A percentile compares a stretch with the other conserved stretches of the same genome.
Evolutionary conservation across 2,113 vertebrate species (phyloP).

Genomic region (Pseudorhombus dupliciocellatus): DNA sequence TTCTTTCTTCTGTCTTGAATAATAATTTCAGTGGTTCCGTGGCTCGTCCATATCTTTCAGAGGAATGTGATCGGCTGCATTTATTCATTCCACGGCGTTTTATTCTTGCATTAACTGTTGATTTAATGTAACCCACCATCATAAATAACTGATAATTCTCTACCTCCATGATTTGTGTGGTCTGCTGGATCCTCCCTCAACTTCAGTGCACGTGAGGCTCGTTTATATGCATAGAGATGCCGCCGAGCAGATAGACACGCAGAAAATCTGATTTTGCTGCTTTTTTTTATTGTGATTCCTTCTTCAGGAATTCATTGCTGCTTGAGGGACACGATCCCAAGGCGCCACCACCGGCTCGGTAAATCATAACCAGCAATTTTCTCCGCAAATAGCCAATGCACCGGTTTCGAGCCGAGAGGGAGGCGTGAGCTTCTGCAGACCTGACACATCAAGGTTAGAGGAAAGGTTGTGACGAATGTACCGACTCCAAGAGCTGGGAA

Average conservation of each 20-base stretch:
- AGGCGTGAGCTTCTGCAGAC: conserved; percentile 25
- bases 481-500: neutral
- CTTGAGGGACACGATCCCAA: conserved; percentile 22
- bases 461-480: conserved; percentile 22
- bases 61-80: neutral
- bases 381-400: conserved; percentile 48
- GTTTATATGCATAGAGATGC: conserved; percentile 58
- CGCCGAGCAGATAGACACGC: conserved; percentile 8
- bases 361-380: conserved; percentile 64
- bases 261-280: conserved; percentile 49
- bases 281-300: conserved; percentile 54
- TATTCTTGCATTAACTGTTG: conserved; percentile 10
- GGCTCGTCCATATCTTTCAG: conserved; percentile 11
- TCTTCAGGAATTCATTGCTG: conserved; percentile 39
- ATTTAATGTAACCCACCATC: conserved; percentile 9
- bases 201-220: conserved; percentile 27
- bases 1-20: conserved; percentile 12
- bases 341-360: conserved; percentile 14
- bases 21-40: conserved; percentile 26
- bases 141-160: conserved; percentile 11
- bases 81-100: conserved; percentile 18
- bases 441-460: conserved; percentile 56
- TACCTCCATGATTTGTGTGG: conserved; percentile 34
- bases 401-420: conserved; percentile 37
- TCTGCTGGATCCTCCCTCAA: conserved; percentile 27